Base-by-base conservation (phyloP, 2,888 invertebrate species). In the Tetramorium bicarinatum region DNA sequence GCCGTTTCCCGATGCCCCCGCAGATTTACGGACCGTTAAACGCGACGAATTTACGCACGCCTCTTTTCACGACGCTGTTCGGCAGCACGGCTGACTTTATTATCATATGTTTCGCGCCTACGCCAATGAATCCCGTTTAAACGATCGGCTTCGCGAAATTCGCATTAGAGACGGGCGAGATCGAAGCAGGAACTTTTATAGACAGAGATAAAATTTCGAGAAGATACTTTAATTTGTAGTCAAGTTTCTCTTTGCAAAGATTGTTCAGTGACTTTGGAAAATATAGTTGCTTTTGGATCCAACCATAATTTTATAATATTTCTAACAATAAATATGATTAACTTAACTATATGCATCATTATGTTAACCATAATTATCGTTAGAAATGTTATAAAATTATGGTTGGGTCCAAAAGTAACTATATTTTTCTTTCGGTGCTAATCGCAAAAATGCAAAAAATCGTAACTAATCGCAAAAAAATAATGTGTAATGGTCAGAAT, bases 11-110 rank as follows among this genome's bases (percentile, higher is more conserved):
- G 84, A 87, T 85, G 83, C 49, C 54, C 34, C 29, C 83, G 84
- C 84, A 88, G 86, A 90, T 88, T 90, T 90, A 90, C 90, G 84
- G 88, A 86, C 86, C 90, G 90, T 90, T 88, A 87, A 89, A 76
- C 83, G 52, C 61, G 71, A 71, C 87, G 86, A 88, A 90, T 90
- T 90, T 90, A 90, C 85, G 77, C 62, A 72, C 67, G 79, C 76
- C 88, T 54, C 87, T 90, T 87, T 87, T 83, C 82, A 61, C 59
- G 41, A 41, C 44, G 81, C 75, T 86, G 83, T 87, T 84, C 62
- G 84, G 82, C 76, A 75, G 71, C 81, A 9, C 52, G 71, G 44
- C 29, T 62, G 54, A 80, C 81, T 86, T 90, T 89, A 87, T 87
- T 82, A 80, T 71, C 13, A 69, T 86, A 61, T 72, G 77, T 54